Evolutionary conservation across 2,113 vertebrate species (phyloP).

Genomic region (Isurus oxyrinchus): DNA sequence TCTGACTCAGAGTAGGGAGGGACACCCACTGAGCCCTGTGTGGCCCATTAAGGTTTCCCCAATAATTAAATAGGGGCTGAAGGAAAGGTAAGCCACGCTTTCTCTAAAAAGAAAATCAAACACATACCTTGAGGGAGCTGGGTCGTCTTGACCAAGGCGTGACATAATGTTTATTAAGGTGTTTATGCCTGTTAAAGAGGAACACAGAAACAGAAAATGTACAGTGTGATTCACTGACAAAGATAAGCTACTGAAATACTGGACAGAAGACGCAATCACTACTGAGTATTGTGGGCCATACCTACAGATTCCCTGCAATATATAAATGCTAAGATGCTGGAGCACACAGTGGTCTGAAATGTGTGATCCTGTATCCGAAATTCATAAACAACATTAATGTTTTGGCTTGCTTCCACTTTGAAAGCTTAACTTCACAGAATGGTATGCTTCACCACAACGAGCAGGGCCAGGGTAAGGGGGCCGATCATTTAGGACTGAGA

Average conservation of each 20-base stretch:
- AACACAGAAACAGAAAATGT: constrained; percentile 40
- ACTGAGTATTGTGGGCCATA: not conserved
- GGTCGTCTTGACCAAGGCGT: constrained; percentile 96
- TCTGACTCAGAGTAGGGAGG: not conserved
- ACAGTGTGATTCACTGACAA: not conserved
- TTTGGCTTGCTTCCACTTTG: not conserved
- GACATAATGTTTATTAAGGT: constrained; percentile 99
- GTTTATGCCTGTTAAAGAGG: constrained; percentile 79
- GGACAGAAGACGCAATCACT: not conserved
- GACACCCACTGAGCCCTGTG: not conserved
- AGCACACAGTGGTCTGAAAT: not conserved
- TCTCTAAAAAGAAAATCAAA: constrained; percentile 11
- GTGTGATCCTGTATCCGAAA: not conserved
- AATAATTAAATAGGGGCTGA: not conserved
- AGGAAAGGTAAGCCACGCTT: not conserved
- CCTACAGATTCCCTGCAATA: not conserved
- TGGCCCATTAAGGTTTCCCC: not conserved
- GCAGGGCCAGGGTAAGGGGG: not conserved
- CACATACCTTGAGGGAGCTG: constrained; percentile 88
- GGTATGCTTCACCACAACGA: not conserved
- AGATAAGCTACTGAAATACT: not conserved
- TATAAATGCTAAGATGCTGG: not conserved
- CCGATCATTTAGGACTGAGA: not conserved
- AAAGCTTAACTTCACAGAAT: not conserved
- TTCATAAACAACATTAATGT: not conserved